Conservation (phyloP, 2,888 invertebrate species). For the Bellardia bayeri region DNA sequence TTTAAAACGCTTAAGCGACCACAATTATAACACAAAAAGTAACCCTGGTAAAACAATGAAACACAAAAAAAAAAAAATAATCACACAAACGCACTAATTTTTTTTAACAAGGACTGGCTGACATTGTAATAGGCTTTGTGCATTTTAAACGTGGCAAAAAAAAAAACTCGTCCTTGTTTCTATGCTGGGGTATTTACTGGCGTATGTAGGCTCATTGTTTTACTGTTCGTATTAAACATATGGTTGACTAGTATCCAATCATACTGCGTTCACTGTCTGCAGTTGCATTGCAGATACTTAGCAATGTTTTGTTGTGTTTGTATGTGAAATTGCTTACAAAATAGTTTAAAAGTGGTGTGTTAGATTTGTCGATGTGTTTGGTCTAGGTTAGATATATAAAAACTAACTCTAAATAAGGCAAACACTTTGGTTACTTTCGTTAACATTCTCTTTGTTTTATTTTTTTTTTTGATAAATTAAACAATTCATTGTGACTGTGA, state of each 20-base stretch:
- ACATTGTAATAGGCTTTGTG: constrained; percentile 56
- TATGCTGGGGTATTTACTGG: not conserved
- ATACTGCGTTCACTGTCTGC: constrained; percentile 20
- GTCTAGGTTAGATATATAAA: no score
- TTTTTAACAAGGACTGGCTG: constrained; percentile 4
- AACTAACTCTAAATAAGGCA: no score
- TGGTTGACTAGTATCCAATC: constrained; percentile 18
- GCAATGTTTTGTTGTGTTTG: not conserved
- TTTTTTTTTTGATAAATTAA: no score
- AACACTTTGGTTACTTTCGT: no score
- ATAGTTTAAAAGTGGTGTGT: not conserved
- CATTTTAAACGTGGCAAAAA: constrained; percentile 10
- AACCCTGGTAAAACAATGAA: not conserved
- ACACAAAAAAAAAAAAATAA: constrained; percentile 11
- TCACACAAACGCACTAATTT: not conserved
- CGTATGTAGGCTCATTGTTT: not conserved
- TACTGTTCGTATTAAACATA: constrained; percentile 19
- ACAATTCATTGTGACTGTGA: no score
- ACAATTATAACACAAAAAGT: constrained; percentile 62
- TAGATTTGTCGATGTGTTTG: not conserved
- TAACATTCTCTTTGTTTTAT: not conserved
- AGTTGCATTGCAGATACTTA: constrained; percentile 57
- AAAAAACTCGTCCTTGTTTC: not conserved
- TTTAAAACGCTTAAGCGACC: constrained; percentile 64
- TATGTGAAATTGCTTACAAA: not conserved